Conservation (phyloP, 2,797 vertebrate species). For the Sebastes iracundus region DNA sequence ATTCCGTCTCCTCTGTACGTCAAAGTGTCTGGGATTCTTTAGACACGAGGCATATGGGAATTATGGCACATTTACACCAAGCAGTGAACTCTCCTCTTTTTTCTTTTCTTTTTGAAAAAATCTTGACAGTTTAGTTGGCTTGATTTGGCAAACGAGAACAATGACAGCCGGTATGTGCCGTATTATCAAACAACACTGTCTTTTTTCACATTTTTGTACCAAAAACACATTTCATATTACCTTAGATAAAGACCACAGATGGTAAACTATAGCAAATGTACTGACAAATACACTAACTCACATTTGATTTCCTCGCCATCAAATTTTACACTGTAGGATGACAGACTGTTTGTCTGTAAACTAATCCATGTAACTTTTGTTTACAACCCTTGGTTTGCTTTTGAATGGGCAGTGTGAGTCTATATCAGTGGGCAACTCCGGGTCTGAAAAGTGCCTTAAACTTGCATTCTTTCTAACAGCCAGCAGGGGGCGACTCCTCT, state of each 20-base stretch:
- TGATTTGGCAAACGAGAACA: background rate
- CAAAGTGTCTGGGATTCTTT: slow-evolving; percentile 3
- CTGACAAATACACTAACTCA: background rate
- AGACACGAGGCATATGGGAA: slow-evolving; percentile 4
- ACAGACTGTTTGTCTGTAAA: background rate
- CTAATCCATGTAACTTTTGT: background rate
- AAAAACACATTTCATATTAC: background rate
- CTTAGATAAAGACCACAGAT: background rate
- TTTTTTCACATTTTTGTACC: background rate
- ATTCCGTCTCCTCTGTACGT: slow-evolving; percentile 14
- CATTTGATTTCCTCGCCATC: background rate
- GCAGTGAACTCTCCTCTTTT: background rate
- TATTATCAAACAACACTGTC: background rate
- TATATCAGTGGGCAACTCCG: background rate
- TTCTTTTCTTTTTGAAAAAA: background rate
- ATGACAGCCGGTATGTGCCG: background rate
- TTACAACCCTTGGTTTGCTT: background rate
- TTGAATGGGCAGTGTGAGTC: background rate
- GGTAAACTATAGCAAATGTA: background rate
- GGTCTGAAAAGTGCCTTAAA: too few species aligned
- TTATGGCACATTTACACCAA: background rate
- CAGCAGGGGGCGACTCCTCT: too few species aligned
- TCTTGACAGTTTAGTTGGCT: background rate
- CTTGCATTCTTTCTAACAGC: too few species aligned
- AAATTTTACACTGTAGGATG: background rate